Evolutionary conservation across 2,797 vertebrate species (phyloP).

Genomic region (Margarornis squamiger): DNA sequence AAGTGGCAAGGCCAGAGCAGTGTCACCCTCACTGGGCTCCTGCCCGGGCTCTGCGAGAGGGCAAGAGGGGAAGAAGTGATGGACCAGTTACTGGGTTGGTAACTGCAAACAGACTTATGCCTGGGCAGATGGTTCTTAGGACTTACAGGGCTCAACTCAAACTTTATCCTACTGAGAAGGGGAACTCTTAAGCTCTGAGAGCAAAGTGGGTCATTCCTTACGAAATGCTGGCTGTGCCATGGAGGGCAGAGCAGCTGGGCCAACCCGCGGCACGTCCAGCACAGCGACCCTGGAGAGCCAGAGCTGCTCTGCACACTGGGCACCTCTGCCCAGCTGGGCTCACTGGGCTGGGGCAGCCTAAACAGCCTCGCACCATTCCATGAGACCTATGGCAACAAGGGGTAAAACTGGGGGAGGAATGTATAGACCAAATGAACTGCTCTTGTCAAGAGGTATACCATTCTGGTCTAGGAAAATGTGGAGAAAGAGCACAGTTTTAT

Average conservation of each 20-base stretch:
- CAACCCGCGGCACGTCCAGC: fast-evolving
- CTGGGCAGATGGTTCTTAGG: constrained; percentile 25
- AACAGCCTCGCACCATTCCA: fast-evolving
- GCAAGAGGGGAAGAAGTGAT: not conserved
- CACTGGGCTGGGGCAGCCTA: not conserved
- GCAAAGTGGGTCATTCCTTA: not conserved
- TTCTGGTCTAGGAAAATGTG: not conserved
- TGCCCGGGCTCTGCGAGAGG: fast-evolving
- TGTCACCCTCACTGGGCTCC: not conserved
- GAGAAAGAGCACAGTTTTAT: not conserved
- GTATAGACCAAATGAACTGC: not conserved
- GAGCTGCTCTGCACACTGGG: not conserved
- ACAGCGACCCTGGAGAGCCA: not conserved
- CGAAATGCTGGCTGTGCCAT: fast-evolving
- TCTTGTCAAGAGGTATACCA: not conserved
- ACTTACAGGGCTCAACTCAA: constrained; percentile 7
- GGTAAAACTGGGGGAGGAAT: not conserved
- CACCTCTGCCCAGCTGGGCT: not conserved
- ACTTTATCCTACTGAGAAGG: not conserved
- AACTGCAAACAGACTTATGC: not conserved
- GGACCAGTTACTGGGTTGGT: not conserved
- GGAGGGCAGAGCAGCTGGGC: not conserved
- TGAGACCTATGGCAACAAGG: not conserved
- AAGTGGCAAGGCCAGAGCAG: not conserved
- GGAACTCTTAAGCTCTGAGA: not conserved